These are phyloP conservation scores for Dorcus hopei DNA, from an alignment of 2,888 invertebrate genomes.

Conservation along the genomic window DNA sequence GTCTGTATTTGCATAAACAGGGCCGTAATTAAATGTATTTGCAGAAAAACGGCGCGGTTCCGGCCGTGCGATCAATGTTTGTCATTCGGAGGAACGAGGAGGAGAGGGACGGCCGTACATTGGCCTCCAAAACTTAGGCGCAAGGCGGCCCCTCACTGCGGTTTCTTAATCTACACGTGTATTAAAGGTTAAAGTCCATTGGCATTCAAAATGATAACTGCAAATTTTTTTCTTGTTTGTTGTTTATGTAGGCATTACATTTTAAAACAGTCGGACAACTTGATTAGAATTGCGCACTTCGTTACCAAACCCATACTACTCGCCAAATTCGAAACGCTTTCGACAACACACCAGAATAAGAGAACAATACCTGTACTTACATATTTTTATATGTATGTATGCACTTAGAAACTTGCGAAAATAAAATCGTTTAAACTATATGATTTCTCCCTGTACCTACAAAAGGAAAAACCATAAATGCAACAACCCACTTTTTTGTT, in stretches of 20 bases:
- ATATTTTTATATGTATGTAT: too few species aligned
- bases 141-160: constrained; percentile 42
- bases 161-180: constrained; percentile 40
- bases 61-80: constrained; percentile 25
- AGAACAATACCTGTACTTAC: too few species aligned
- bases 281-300: not conserved
- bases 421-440: too few species aligned
- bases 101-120: constrained; percentile 29
- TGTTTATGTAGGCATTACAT: not conserved
- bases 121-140: constrained; percentile 40
- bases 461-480: too few species aligned
- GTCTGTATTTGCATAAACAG: not conserved
- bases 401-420: too few species aligned
- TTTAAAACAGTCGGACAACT: not conserved
- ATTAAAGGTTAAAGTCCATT: constrained; percentile 4
- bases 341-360: too few species aligned
- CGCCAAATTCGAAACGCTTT: too few species aligned
- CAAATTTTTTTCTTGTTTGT: not conserved
- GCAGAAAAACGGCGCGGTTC: not conserved
- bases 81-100: constrained; percentile 17
- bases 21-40: not conserved
- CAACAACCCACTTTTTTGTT: too few species aligned
- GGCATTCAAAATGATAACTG: not conserved
- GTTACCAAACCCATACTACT: too few species aligned
- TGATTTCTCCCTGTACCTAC: too few species aligned